A percentile compares a stretch with the other conserved stretches of the same genome.
These are phyloP conservation scores for Ganaspis brasiliensis DNA, from an alignment of 2,888 invertebrate genomes.

Conservation along the genomic window DNA sequence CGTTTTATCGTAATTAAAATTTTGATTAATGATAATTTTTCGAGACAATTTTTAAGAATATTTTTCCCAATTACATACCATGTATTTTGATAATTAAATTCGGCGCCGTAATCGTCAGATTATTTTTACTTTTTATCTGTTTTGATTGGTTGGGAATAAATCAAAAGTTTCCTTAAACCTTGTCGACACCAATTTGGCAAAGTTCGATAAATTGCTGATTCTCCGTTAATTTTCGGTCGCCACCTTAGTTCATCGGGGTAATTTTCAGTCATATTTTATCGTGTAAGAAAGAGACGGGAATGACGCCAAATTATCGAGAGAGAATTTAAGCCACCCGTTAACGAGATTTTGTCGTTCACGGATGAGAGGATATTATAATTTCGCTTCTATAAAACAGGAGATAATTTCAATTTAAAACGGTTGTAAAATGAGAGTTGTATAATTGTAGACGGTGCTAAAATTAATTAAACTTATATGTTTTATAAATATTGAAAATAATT, in stretches of 20 bases:
- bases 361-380: background rate
- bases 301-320: constrained; percentile 59
- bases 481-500: no score
- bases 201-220: constrained; percentile 32
- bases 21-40: no score
- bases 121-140: background rate
- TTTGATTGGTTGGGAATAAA: background rate
- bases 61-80: no score
- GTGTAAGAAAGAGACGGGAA: constrained; percentile 57
- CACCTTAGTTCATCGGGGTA: constrained; percentile 61
- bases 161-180: constrained; percentile 6
- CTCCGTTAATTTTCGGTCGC: constrained; percentile 44
- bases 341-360: constrained; percentile 36
- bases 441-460: no score
- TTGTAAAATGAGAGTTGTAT: no score
- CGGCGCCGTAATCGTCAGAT: no score
- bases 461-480: no score
- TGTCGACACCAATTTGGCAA: constrained; percentile 24
- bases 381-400: background rate
- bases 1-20: no score
- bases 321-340: constrained; percentile 56
- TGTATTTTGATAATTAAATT: no score
- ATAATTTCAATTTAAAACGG: background rate
- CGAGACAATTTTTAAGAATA: no score
- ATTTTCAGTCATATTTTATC: constrained; percentile 62